A percentile compares a stretch with the other conserved stretches of the same genome.
Evolutionary conservation across 2,113 vertebrate species (phyloP).

Genomic region (Marmota flaviventris): DNA sequence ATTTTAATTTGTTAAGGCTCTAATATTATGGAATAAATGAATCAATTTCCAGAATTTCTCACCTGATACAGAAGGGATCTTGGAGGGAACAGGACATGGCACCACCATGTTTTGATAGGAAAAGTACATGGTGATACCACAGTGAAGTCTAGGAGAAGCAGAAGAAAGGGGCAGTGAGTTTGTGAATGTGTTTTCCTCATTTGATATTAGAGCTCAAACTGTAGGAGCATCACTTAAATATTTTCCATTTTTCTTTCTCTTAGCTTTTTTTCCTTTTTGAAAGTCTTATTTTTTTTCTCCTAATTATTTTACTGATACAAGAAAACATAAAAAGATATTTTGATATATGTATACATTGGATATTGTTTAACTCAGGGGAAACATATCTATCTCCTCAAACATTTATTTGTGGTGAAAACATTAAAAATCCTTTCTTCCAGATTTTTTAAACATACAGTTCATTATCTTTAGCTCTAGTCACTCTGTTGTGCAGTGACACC

Average conservation of each 20-base stretch:
- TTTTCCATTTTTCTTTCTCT: not conserved
- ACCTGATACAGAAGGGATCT: not conserved
- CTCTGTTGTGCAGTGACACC: no score
- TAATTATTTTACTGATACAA: not conserved
- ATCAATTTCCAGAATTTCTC: not conserved
- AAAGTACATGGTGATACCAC: not conserved
- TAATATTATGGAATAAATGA: not conserved
- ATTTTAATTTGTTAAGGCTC: not conserved
- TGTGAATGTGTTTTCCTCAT: not conserved
- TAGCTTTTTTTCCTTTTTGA: not conserved
- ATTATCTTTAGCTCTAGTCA: not conserved
- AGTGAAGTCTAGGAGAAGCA: not conserved
- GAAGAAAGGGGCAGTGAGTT: not conserved
- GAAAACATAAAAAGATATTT: not conserved
- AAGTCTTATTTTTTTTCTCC: not conserved
- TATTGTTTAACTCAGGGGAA: not conserved
- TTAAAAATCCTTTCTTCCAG: not conserved
- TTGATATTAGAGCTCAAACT: not conserved
- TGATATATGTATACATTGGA: not conserved
- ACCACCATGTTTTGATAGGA: not conserved
- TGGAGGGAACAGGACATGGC: not conserved
- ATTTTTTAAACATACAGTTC: not conserved
- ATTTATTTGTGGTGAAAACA: not conserved
- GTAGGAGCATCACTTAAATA: not conserved
- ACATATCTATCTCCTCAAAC: not conserved